A percentile compares a stretch with the other conserved stretches of the same genome.
Conservation (phyloP, 2,797 vertebrate genomes). For the Aldrovandia affinis region DNA sequence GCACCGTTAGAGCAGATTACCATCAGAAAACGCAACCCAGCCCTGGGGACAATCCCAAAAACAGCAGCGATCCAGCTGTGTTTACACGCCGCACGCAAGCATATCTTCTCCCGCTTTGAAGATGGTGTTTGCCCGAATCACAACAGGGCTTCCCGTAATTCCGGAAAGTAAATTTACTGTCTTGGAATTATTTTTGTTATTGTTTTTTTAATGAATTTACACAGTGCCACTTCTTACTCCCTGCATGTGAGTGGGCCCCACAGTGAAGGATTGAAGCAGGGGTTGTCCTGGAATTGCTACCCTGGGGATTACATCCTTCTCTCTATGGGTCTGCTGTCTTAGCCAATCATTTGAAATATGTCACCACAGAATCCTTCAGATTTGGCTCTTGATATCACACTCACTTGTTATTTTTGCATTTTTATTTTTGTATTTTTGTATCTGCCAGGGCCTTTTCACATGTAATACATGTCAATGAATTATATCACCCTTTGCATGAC, state of each 20-base stretch:
- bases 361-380: not conserved
- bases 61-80: slow-evolving; percentile 15
- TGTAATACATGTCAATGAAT: too few species aligned
- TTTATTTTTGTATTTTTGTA: too few species aligned
- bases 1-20: not conserved
- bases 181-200: not conserved
- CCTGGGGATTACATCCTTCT: not conserved
- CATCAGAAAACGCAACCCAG: not conserved
- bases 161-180: slow-evolving; percentile 14
- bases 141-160: slow-evolving; percentile 5
- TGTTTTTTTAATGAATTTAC: not conserved
- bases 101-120: slow-evolving; percentile 7
- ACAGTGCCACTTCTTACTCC: not conserved
- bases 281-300: not conserved
- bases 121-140: slow-evolving; percentile 1
- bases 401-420: too few species aligned
- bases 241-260: not conserved
- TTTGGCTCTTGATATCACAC: not conserved
- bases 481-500: too few species aligned
- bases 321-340: not conserved
- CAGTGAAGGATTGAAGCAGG: not conserved
- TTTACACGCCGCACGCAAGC: not conserved
- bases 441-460: too few species aligned
- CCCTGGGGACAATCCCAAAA: not conserved
- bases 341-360: not conserved